Evolutionary conservation across 2,113 vertebrate genomes (phyloP).

Genomic region (Notiomystis cincta): DNA sequence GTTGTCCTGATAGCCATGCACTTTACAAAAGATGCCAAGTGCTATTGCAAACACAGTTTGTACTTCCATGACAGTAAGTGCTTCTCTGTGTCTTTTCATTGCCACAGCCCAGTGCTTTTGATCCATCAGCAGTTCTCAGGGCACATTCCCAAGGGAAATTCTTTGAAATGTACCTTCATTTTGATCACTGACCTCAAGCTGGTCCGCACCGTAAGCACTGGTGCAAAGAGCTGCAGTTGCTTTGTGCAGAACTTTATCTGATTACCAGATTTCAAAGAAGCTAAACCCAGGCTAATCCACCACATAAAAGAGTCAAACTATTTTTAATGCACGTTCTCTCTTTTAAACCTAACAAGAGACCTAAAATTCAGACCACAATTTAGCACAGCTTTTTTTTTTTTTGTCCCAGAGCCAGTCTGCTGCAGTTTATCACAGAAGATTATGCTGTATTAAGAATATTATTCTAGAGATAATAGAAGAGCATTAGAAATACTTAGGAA

Average conservation of each 20-base stretch:
- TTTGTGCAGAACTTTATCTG: constrained; percentile 65
- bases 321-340: constrained; percentile 52
- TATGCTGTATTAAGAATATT: background rate
- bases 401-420: background rate
- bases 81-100: constrained; percentile 30
- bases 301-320: constrained; percentile 54
- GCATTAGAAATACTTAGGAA: background rate
- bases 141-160: constrained; percentile 61
- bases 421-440: background rate
- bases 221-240: constrained; percentile 43
- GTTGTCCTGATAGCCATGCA: constrained; percentile 11
- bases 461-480: constrained; percentile 1
- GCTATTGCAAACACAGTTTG: constrained; percentile 33
- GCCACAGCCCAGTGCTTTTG: constrained; percentile 44
- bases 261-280: constrained; percentile 75
- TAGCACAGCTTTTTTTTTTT: background rate
- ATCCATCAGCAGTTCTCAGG: constrained; percentile 55
- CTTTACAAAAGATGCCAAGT: constrained; percentile 22
- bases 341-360: background rate
- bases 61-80: constrained; percentile 38
- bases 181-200: constrained; percentile 65
- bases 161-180: constrained; percentile 75
- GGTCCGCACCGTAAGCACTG: constrained; percentile 20
- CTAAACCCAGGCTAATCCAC: constrained; percentile 55
- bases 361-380: constrained; percentile 35